A percentile compares a stretch with the other conserved stretches of the same genome.
Conservation (phyloP, 1,140 invertebrate genomes). For the Musca vetustissima region DNA sequence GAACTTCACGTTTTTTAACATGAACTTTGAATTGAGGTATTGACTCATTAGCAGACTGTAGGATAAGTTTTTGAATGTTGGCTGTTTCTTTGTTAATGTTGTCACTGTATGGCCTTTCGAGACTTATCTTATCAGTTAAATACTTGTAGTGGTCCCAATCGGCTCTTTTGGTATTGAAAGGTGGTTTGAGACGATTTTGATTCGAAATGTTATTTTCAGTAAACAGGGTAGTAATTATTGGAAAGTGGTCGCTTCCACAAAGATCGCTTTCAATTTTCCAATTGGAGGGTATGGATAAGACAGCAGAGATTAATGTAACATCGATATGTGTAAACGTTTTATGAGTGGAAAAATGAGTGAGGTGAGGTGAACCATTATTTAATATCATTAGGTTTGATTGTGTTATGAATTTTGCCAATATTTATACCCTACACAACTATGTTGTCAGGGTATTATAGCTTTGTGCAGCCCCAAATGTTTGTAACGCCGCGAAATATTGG, state of each 20-base stretch:
- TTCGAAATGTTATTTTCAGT: no score
- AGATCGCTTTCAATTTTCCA: constrained; percentile 18
- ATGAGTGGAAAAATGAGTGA: constrained; percentile 14
- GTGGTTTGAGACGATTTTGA: neutral
- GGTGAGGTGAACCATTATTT: constrained; percentile 2
- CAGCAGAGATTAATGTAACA: neutral
- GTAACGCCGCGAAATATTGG: no score
- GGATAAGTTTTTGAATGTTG: constrained; percentile 1
- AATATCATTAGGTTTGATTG: neutral
- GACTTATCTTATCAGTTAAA: neutral
- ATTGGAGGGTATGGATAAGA: neutral
- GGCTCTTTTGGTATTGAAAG: neutral
- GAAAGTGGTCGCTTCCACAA: constrained; percentile 24
- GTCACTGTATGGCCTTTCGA: no score
- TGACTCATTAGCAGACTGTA: neutral
- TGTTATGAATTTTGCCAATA: constrained; percentile 13
- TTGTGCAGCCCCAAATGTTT: no score
- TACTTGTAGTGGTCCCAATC: neutral
- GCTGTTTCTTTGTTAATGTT: constrained; percentile 12
- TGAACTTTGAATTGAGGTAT: neutral
- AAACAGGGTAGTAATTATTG: constrained; percentile 5
- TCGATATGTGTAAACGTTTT: constrained; percentile 11
- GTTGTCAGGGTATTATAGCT: no score
- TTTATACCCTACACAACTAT: no score
- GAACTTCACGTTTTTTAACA: no score